Percentiles rank a stretch among this genome's conserved stretches.
These are phyloP conservation scores for Invenusta paracnida DNA, from an alignment of 2,888 invertebrate species.

Conservation along the genomic window DNA sequence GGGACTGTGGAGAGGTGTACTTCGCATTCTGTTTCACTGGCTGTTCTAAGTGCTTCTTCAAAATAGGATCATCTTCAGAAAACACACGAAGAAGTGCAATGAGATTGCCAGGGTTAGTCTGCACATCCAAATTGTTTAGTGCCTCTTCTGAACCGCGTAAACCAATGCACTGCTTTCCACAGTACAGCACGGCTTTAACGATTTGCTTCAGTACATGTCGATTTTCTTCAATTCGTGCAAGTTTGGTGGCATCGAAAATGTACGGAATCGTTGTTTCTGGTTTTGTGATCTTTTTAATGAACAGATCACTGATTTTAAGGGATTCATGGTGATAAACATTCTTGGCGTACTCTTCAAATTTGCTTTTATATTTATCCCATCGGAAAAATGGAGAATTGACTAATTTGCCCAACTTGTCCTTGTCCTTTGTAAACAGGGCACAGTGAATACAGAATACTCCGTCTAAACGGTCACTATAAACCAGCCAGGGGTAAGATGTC, in stretches of 20 bases:
- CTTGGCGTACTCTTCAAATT: not conserved
- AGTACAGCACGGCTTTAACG: not conserved
- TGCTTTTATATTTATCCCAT: not conserved
- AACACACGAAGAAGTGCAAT: not conserved
- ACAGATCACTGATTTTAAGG: not conserved
- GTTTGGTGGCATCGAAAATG: not conserved
- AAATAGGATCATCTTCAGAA: not conserved
- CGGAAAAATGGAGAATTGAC: not conserved
- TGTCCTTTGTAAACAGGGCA: not conserved
- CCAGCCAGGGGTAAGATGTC: not conserved
- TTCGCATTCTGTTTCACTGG: not conserved
- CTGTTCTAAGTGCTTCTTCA: not conserved
- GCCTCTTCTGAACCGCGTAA: not conserved
- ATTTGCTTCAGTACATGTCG: not conserved
- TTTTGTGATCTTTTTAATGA: not conserved
- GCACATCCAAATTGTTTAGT: not conserved
- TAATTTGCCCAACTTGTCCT: not conserved
- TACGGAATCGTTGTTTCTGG: not conserved
- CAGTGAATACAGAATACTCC: not conserved
- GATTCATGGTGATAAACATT: not conserved
- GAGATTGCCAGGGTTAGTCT: conserved; percentile 6
- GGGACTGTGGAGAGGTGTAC: not conserved
- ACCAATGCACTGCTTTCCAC: conserved; percentile 21
- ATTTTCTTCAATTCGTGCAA: not conserved
- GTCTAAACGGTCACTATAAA: not conserved